phyloP scores from a whole-genome alignment of 2,113 vertebrate genomes.

The Chinchilla lanigera region DNA sequence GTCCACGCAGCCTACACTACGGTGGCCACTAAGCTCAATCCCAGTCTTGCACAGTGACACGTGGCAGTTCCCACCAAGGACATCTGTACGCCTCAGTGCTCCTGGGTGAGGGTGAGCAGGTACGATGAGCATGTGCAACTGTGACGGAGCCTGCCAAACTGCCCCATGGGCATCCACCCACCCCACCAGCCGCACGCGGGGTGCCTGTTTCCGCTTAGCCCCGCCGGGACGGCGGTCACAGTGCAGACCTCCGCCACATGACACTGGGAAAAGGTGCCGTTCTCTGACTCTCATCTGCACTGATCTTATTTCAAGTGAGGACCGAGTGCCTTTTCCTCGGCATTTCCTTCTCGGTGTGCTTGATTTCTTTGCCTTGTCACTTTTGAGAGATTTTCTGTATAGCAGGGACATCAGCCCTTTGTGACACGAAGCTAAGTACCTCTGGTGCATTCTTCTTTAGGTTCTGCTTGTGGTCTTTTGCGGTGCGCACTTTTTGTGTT shows the following conservation, averaged over 20 bases:
- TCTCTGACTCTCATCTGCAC: neutral
- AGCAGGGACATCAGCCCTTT: neutral
- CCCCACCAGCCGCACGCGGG: accelerated
- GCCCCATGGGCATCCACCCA: neutral
- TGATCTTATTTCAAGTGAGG: neutral
- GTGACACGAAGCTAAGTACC: neutral
- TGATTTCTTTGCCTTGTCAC: neutral
- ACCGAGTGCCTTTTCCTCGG: neutral
- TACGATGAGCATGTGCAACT: accelerated
- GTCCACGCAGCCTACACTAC: neutral
- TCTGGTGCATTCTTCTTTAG: neutral
- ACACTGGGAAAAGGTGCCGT: accelerated
- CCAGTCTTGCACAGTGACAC: accelerated
- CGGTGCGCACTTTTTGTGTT: neutral
- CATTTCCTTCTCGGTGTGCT: neutral
- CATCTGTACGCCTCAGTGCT: neutral
- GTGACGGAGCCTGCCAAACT: neutral
- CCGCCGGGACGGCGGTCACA: accelerated
- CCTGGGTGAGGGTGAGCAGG: neutral
- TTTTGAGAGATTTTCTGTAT: neutral
- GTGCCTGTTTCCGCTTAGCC: neutral
- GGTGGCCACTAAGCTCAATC: neutral
- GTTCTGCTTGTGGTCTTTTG: neutral
- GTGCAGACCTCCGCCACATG: accelerated
- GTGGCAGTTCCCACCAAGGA: accelerated